Conservation (phyloP, 2,888 invertebrate genomes). For the Pristionchus exspectatus region DNA sequence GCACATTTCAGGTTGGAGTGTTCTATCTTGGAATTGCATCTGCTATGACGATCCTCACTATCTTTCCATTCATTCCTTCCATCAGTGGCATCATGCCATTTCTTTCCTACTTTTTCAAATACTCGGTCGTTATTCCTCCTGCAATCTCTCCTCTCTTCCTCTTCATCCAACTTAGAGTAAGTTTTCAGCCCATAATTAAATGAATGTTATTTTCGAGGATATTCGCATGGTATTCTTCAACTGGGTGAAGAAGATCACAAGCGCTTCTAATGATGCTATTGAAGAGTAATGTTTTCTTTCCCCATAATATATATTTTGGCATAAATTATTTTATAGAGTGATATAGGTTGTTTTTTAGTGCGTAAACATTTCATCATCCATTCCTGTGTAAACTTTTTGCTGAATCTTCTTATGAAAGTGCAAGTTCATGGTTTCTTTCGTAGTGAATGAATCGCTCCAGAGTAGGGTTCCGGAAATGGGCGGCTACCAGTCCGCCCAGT, state of each 20-base stretch:
- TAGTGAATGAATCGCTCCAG: too few relatives aligned
- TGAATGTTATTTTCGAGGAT: not conserved
- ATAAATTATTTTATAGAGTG: too few relatives aligned
- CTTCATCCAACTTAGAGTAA: not conserved
- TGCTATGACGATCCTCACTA: not conserved
- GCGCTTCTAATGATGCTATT: too few relatives aligned
- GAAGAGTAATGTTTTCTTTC: too few relatives aligned
- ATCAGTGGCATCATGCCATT: not conserved
- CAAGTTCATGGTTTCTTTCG: too few relatives aligned
- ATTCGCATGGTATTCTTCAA: not conserved
- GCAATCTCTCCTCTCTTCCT: not conserved
- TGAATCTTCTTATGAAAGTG: too few relatives aligned
- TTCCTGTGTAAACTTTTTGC: too few relatives aligned
- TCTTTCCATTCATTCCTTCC: not conserved
- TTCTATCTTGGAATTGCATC: not conserved
- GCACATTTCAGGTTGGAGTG: not conserved
- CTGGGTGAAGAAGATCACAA: not conserved
- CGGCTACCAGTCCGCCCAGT: too few relatives aligned
- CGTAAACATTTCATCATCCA: too few relatives aligned
- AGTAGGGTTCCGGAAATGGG: too few relatives aligned
- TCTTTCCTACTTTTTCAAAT: not conserved
- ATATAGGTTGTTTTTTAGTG: too few relatives aligned
- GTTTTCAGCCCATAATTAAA: not conserved
- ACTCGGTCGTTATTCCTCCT: not conserved
- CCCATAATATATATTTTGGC: too few relatives aligned